These are phyloP conservation scores for Chlorops oryzae DNA, from an alignment of 1,140 invertebrate species.

Conservation along the genomic window DNA sequence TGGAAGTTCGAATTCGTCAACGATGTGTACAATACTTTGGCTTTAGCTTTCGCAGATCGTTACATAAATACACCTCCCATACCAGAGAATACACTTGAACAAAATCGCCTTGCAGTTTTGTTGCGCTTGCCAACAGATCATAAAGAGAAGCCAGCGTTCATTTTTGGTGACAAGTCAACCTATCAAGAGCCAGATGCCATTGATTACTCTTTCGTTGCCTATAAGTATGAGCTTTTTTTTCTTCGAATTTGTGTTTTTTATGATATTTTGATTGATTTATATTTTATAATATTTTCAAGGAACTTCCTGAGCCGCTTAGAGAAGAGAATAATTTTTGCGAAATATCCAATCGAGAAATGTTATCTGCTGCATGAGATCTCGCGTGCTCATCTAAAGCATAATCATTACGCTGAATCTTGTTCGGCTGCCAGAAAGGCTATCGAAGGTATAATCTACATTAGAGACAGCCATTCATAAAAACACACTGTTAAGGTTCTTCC, in stretches of 20 bases:
- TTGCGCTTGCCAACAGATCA: constrained; percentile 17
- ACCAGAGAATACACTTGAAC: not conserved
- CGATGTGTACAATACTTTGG: constrained; percentile 41
- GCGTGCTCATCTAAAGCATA: constrained; percentile 21
- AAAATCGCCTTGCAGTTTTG: constrained; percentile 20
- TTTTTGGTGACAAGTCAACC: constrained; percentile 33
- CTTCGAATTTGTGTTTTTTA: too few relatives aligned
- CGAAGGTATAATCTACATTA: constrained; percentile 7
- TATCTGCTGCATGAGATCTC: constrained; percentile 40
- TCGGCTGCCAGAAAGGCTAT: constrained; percentile 25
- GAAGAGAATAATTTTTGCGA: constrained; percentile 28
- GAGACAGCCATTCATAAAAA: too few relatives aligned
- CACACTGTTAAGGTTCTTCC: too few relatives aligned
- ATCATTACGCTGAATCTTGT: constrained; percentile 26
- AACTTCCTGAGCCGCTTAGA: constrained; percentile 19
- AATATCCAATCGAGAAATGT: constrained; percentile 29
- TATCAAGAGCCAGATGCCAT: constrained; percentile 15
- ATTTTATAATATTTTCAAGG: constrained; percentile 5
- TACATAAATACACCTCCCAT: too few relatives aligned
- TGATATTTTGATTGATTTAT: too few relatives aligned
- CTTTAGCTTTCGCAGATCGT: constrained; percentile 24
- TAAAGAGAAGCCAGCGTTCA: constrained; percentile 17
- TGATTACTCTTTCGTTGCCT: constrained; percentile 21
- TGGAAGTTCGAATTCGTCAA: constrained; percentile 42
- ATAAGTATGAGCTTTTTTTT: constrained; percentile 20